Evolutionary conservation across 2,888 invertebrate species (phyloP), one percentile per base, ranked within the genome.

Genomic region (Phengaris arion): DNA sequence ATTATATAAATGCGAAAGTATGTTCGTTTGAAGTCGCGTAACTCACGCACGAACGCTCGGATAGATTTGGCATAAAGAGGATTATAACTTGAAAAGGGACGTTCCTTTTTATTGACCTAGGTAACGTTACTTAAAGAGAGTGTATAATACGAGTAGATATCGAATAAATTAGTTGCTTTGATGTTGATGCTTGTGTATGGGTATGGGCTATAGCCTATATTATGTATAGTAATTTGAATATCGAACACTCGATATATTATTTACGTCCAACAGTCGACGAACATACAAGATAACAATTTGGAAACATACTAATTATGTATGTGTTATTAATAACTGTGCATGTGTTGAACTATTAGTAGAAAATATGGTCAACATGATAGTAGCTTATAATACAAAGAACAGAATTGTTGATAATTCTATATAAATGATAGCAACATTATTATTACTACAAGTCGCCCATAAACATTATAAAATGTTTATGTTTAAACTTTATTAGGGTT

Each of bases 1-100:
- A 64, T 64, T 64, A 64, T 45, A 64, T 45, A 64, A 64, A 64
- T 64, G 64, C 64, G 64, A 64, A 64, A 35, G 64, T 64, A 64
- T 59, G 59, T 64, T 64, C 64, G 22, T 22, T 45, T 64, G 13
- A 64, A 64, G 35, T 45, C 64, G 64, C 64, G 9, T 59, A 22
- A 59, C 13, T 64, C 45, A 35, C 35, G 64, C 64, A 35, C 64
- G 64, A 64, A 64, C 64, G 35, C 64, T 64, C 35, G 35, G 35
- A 12, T 64, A 45, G 6, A 64, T 64, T 45, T 64, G 64, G 59
- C 22, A 35, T 35, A 64, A 12, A 15, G 12, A 64, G 64, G 35
- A 64, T 35, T 64, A 45, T 22, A 10, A 12, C 35, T 45, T 22
- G 22, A 22, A 22, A 22, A 8, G 4, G 59, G 22, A 35, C 64